Conservation (phyloP, 1,140 invertebrate species). For the Dendroctonus valens region DNA sequence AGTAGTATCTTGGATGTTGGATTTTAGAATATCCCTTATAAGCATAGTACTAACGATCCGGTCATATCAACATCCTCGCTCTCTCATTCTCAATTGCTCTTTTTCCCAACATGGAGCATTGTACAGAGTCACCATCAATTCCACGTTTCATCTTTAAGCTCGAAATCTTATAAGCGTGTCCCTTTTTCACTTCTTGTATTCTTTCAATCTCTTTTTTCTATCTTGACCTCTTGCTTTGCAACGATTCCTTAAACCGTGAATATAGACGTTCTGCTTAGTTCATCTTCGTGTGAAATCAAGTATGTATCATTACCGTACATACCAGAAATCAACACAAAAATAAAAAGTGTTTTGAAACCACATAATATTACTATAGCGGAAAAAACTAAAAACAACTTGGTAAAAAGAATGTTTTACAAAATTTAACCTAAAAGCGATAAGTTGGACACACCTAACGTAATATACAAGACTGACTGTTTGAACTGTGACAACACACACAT, state of each 20-base stretch:
- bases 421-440: too few relatives aligned
- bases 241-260: conserved; percentile 43
- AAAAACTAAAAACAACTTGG: too few relatives aligned
- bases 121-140: conserved; percentile 33
- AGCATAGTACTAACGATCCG: conserved; percentile 40
- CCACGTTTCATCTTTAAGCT: conserved; percentile 38
- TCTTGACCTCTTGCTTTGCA: conserved; percentile 51
- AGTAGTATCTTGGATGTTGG: conserved; percentile 36
- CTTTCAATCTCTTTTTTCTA: too few relatives aligned
- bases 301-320: too few relatives aligned
- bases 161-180: conserved; percentile 35
- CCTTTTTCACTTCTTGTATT: conserved; percentile 52
- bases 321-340: too few relatives aligned
- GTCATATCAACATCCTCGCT: conserved; percentile 43
- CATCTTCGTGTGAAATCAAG: too few relatives aligned
- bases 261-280: conserved; percentile 51
- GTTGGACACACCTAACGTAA: too few relatives aligned
- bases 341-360: too few relatives aligned
- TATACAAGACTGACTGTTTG: too few relatives aligned
- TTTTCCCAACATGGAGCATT: conserved; percentile 3
- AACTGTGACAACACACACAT: too few relatives aligned
- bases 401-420: too few relatives aligned
- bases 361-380: too few relatives aligned
- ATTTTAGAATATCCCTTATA: conserved; percentile 46
- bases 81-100: conserved; percentile 17